Conservation (phyloP, 2,888 invertebrate genomes). For the Apocheima hispidaria region DNA sequence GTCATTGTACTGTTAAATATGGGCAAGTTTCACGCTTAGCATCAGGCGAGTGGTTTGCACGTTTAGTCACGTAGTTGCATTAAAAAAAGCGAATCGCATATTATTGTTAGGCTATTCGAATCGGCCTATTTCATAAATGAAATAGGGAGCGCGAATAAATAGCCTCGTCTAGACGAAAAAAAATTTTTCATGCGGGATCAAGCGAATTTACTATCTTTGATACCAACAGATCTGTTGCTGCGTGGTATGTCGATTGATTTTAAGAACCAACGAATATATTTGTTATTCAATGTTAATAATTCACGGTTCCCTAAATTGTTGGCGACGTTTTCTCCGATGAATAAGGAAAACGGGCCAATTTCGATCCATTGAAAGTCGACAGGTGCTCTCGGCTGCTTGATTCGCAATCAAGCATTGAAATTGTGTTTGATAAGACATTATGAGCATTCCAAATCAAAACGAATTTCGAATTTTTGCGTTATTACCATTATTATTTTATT, state of each 20-base stretch:
- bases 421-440: constrained; percentile 27
- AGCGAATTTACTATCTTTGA: too few species aligned
- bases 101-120: too few species aligned
- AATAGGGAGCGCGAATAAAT: too few species aligned
- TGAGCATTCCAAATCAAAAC: constrained; percentile 13
- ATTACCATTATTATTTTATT: constrained; percentile 10
- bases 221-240: too few species aligned
- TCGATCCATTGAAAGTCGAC: constrained; percentile 22
- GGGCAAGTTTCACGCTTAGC: too few species aligned
- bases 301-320: constrained; percentile 5
- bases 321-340: constrained; percentile 18
- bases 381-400: constrained; percentile 12
- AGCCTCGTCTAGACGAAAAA: too few species aligned
- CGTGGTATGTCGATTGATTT: constrained; percentile 1
- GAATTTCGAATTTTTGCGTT: constrained; percentile 20
- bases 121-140: too few species aligned
- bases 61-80: too few species aligned
- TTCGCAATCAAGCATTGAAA: constrained; percentile 31
- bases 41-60: too few species aligned
- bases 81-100: too few species aligned
- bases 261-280: background rate
- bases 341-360: constrained; percentile 23
- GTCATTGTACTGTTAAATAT: too few species aligned
- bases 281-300: background rate
- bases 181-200: too few species aligned